Conservation (phyloP, 2,797 vertebrate species). For the Echiichthys vipera region DNA sequence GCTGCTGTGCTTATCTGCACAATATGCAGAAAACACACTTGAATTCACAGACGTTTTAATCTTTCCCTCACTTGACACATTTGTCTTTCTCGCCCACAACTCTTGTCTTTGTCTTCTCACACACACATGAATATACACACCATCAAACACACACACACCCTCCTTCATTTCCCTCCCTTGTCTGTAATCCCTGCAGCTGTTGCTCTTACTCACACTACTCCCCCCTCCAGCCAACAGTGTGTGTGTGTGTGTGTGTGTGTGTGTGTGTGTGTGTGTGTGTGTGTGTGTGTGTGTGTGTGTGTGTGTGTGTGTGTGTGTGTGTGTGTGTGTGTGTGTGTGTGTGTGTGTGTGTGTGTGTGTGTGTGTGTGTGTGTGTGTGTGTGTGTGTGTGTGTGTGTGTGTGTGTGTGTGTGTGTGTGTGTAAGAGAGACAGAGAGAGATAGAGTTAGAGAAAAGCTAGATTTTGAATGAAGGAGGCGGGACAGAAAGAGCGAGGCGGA, state of each 20-base stretch:
- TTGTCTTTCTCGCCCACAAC: conserved; percentile 24
- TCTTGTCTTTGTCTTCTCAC: conserved; percentile 19
- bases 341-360: conserved; percentile 10
- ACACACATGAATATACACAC: conserved; percentile 23
- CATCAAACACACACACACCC: conserved; percentile 32
- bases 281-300: conserved; percentile 22
- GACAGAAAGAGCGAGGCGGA: conserved; percentile 23
- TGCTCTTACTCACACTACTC: conserved; percentile 70
- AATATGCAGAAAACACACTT: neutral
- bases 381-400: conserved; percentile 16
- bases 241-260: conserved; percentile 25
- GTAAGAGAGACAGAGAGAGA: neutral
- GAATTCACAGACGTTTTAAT: conserved; percentile 9
- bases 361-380: conserved; percentile 14
- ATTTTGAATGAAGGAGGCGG: conserved; percentile 34
- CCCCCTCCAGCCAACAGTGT: conserved; percentile 66
- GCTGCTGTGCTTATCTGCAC: conserved; percentile 20
- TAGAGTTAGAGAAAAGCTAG: conserved; percentile 21
- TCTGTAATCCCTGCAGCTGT: conserved; percentile 81
- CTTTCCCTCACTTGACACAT: conserved; percentile 19
- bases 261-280: conserved; percentile 18
- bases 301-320: conserved; percentile 10
- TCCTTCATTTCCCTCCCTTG: conserved; percentile 58
- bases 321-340: conserved; percentile 20
- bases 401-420: conserved; percentile 22